Evolutionary conservation across 2,113 vertebrate genomes (phyloP), one percentile per base, ranked within the genome.

Genomic region (Zonotrichia leucophrys): DNA sequence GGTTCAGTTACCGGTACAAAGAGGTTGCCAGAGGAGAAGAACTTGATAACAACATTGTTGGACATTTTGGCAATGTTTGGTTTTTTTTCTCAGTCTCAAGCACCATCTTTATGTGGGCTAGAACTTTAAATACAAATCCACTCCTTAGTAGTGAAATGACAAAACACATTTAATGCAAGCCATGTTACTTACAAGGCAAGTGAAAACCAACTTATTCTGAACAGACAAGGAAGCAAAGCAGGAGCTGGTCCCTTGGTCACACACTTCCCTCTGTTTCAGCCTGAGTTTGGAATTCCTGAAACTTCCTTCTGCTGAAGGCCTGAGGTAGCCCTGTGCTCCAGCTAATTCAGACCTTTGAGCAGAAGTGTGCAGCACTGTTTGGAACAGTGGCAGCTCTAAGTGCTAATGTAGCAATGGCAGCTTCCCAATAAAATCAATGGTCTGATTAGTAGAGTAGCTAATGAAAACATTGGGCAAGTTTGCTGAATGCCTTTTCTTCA

Each of bases 41-140:
- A 53, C 31, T 28, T 37, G 8, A 0, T 64, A 37, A 41, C 13
- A 60, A 16, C 0, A 0, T 3, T 62, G 22, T 23, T 72, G n/a
- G 37, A 52, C 3, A 1, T 28, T 47, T 53, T 56, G 66, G 52
- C 47, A 24, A 12, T 27, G 22, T 12, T 59, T 59, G n/a, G 0
- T 46, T 86, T 59, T 83, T 77, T 68, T 82, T 10, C 21, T 27
- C 39, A 15, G 15, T 13, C 44, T 87, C 30, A 47, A 76, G 33
- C n/a, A 41, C 19, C 39, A 56, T 42, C 49, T 63, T 28, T 4
- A 22, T 5, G 4, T 41, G 66, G 58, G 16, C 19, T 58, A 55
- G 15, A 86, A n/a, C 22, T 68, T 89, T 7, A 41, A 44, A 3
- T 55, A 47, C 11, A 78, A 3, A 44, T 35, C 16, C 24, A 5